phyloP scores from a whole-genome alignment of 2,113 vertebrate genomes.

The Dinomys branickii region DNA sequence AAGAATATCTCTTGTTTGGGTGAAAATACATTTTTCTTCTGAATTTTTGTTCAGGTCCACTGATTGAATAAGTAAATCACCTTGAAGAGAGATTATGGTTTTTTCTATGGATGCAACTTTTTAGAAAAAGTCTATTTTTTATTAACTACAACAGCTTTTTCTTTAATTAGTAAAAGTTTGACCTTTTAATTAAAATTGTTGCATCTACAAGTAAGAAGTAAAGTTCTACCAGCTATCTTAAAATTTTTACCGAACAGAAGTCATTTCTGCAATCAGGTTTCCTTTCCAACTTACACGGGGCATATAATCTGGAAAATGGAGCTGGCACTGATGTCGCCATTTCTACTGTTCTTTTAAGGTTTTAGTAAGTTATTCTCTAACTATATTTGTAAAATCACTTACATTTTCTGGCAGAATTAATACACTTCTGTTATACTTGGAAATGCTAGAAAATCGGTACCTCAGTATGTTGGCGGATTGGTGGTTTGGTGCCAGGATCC shows the following conservation, averaged over 20 bases:
- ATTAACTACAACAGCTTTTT: fast-evolving
- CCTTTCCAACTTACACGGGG: not conserved
- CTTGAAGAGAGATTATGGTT: not conserved
- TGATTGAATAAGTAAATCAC: not conserved
- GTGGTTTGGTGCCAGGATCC: not conserved
- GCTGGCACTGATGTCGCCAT: not conserved
- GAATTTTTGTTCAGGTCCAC: not conserved
- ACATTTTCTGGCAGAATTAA: not conserved
- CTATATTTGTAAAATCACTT: not conserved
- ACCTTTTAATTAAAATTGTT: not conserved
- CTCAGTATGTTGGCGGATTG: not conserved
- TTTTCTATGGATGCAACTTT: not conserved
- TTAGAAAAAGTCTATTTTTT: not conserved
- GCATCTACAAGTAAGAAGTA: not conserved
- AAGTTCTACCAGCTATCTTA: not conserved
- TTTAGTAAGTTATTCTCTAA: not conserved
- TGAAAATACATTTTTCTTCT: not conserved
- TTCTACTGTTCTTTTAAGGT: not conserved
- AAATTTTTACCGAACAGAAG: not conserved
- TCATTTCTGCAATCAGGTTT: not conserved
- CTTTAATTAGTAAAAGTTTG: not conserved
- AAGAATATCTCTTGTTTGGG: not conserved
- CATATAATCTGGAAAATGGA: not conserved
- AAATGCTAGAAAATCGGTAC: not conserved
- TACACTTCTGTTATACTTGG: not conserved